Conservation (phyloP, 2,113 vertebrate species). For the Paedocypris sp. region DNA sequence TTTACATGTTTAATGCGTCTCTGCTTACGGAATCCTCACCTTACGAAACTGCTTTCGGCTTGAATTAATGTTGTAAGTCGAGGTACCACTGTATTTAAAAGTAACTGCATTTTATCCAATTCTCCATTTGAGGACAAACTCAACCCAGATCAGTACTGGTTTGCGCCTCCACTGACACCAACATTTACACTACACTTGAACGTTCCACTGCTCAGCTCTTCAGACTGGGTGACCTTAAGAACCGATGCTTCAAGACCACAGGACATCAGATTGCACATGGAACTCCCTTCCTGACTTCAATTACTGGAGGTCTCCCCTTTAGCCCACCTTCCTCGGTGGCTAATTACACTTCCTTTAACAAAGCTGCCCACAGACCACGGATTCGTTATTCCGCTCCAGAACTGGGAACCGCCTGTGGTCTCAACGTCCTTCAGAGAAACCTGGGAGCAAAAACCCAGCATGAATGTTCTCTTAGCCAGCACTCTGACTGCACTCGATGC, state of each 20-base stretch:
- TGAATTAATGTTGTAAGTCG: no score
- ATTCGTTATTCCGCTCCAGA: slow-evolving; percentile 49
- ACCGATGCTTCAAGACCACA: slow-evolving; percentile 50
- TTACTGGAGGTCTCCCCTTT: slow-evolving; percentile 57
- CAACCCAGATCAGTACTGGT: neutral
- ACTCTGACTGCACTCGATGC: neutral
- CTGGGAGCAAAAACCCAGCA: slow-evolving; percentile 43
- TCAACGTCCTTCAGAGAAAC: slow-evolving; percentile 50
- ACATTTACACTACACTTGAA: slow-evolving; percentile 56
- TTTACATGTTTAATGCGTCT: no score
- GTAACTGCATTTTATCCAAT: no score
- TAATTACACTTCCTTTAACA: slow-evolving; percentile 65
- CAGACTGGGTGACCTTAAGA: slow-evolving; percentile 57
- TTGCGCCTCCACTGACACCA: slow-evolving; percentile 30
- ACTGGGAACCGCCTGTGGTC: slow-evolving; percentile 19
- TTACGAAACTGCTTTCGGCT: no score
- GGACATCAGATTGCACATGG: slow-evolving; percentile 46
- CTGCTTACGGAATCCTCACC: no score
- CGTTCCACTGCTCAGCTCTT: slow-evolving; percentile 37
- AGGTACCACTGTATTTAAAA: no score
- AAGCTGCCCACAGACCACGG: slow-evolving; percentile 54
- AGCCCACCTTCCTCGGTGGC: slow-evolving; percentile 53
- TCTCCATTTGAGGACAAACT: no score
- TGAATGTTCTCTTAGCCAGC: neutral
- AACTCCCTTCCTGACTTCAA: slow-evolving; percentile 55